Evolutionary conservation across 2,797 vertebrate species (phyloP).

Genomic region (Tragopan temminckii): DNA sequence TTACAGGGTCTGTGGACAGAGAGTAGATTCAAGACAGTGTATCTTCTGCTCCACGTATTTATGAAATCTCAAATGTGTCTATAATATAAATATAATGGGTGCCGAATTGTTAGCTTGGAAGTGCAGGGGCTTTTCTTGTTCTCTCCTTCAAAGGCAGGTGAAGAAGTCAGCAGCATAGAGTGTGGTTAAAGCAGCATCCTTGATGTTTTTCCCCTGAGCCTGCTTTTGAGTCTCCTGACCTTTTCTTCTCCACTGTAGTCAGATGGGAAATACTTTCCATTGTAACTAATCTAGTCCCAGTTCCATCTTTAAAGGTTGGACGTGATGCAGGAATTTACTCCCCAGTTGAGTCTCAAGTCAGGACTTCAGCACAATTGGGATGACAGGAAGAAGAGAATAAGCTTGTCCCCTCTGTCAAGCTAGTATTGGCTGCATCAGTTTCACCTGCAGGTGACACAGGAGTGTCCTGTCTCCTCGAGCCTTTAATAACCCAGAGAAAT

Average conservation of each 20-base stretch:
- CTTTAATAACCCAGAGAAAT: neutral
- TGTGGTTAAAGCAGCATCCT: constrained; percentile 57
- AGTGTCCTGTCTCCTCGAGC: neutral
- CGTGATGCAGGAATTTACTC: neutral
- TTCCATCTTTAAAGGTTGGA: constrained; percentile 45
- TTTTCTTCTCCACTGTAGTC: constrained; percentile 49
- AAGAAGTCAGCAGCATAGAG: constrained; percentile 26
- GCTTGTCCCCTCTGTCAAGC: neutral
- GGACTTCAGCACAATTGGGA: neutral
- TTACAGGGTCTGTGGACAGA: neutral
- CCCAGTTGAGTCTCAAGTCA: neutral
- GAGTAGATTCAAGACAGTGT: neutral
- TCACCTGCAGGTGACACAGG: neutral
- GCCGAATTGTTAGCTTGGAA: neutral
- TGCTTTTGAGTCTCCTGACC: constrained; percentile 64
- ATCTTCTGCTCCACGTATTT: constrained; percentile 25
- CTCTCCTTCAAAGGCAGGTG: constrained; percentile 29
- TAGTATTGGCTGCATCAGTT: neutral
- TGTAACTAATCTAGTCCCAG: constrained; percentile 40
- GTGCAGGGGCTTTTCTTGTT: constrained; percentile 48
- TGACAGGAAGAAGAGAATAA: neutral
- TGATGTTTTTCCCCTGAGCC: constrained; percentile 52
- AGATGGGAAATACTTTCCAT: constrained; percentile 48
- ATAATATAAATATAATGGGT: constrained; percentile 30
- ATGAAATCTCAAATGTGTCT: constrained; percentile 11